Percentiles rank a stretch among this genome's conserved stretches.
These are phyloP conservation scores for Sminthurinus aureus DNA, from an alignment of 2,888 invertebrate genomes.

Conservation along the genomic window DNA sequence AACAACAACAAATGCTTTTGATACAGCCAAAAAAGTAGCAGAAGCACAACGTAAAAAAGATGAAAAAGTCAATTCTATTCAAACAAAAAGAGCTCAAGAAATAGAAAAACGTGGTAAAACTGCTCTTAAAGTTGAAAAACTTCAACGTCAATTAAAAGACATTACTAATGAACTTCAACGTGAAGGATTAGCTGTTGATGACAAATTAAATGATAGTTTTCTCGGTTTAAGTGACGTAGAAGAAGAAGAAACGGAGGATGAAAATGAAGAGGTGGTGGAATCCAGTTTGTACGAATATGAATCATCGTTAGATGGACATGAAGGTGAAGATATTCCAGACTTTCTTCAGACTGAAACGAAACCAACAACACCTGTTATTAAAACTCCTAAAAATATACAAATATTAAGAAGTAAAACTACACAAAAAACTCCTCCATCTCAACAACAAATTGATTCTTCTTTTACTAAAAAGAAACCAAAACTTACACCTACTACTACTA, in stretches of 20 bases:
- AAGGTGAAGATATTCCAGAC: too few species aligned
- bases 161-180: slow-evolving; percentile 25
- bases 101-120: slow-evolving; percentile 34
- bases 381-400: too few species aligned
- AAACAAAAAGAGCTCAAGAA: slow-evolving; percentile 19
- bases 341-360: too few species aligned
- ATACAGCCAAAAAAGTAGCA: slow-evolving; percentile 18
- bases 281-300: too few species aligned
- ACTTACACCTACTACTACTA: too few species aligned
- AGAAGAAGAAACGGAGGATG: background rate
- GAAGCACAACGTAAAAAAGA: slow-evolving; percentile 23
- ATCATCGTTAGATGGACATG: too few species aligned
- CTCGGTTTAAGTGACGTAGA: slow-evolving; percentile 29
- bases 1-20: slow-evolving; percentile 32
- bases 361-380: too few species aligned
- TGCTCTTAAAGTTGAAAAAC: slow-evolving; percentile 40
- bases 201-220: slow-evolving; percentile 32
- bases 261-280: background rate
- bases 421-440: too few species aligned
- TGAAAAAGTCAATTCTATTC: background rate
- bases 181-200: slow-evolving; percentile 22
- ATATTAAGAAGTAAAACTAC: too few species aligned
- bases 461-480: too few species aligned
- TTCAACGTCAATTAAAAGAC: slow-evolving; percentile 27
- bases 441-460: too few species aligned